phyloP scores from a whole-genome alignment of 2,797 vertebrate genomes.

The Pagetopsis macropterus region DNA sequence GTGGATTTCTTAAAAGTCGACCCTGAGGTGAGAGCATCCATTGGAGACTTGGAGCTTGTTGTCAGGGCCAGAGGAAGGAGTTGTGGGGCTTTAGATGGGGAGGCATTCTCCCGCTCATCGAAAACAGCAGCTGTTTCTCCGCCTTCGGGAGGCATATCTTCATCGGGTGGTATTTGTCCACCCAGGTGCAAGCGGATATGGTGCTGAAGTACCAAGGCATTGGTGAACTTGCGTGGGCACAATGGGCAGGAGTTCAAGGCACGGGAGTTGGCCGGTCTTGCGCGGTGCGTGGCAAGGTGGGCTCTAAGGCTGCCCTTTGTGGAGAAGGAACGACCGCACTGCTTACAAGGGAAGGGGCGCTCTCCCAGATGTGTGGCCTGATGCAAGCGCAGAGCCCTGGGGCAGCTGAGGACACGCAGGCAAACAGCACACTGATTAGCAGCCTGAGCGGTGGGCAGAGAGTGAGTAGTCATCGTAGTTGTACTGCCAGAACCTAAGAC shows the following conservation, averaged over 20 bases:
- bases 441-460: slow-evolving; percentile 71
- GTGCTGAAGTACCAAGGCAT: slow-evolving; percentile 93
- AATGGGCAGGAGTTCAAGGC: slow-evolving; percentile 92
- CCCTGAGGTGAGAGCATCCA: slow-evolving; percentile 56
- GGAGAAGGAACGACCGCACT: slow-evolving; percentile 92
- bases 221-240: slow-evolving; percentile 94
- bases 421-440: slow-evolving; percentile 93
- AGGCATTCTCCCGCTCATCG: slow-evolving; percentile 39
- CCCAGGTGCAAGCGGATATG: slow-evolving; percentile 94
- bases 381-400: slow-evolving; percentile 90
- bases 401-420: slow-evolving; percentile 90
- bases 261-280: slow-evolving; percentile 87
- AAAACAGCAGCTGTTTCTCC: slow-evolving; percentile 39
- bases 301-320: slow-evolving; percentile 92
- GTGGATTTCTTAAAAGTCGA: slow-evolving; percentile 60
- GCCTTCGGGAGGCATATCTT: slow-evolving; percentile 70
- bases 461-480: slow-evolving; percentile 30
- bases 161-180: slow-evolving; percentile 89
- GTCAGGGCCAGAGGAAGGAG: slow-evolving; percentile 81
- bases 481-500: slow-evolving; percentile 58
- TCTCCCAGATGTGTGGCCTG: slow-evolving; percentile 93
- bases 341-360: slow-evolving; percentile 92
- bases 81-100: slow-evolving; percentile 68
- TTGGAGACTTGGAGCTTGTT: slow-evolving; percentile 64
- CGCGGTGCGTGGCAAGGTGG: slow-evolving; percentile 90